Conservation (phyloP, 2,113 vertebrate species). For the Scartelaos histophorus region DNA sequence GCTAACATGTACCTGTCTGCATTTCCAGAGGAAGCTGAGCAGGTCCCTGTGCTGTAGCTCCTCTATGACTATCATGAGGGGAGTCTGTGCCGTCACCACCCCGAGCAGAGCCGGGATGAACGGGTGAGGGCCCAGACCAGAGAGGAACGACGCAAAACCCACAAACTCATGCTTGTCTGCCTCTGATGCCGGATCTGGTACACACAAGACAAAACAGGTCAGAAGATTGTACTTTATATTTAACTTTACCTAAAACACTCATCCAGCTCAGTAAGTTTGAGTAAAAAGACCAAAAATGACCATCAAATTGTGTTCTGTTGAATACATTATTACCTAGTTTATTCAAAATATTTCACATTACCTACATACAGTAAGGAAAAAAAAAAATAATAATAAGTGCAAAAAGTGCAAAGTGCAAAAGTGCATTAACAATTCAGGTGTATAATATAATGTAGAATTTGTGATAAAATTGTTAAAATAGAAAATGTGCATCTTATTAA, state of each 20-base stretch:
- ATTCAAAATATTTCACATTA: too few species aligned
- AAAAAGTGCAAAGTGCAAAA: too few species aligned
- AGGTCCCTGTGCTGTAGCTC: conserved; percentile 76
- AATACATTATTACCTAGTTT: not conserved
- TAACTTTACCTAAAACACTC: too few species aligned
- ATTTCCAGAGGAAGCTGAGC: conserved; percentile 77
- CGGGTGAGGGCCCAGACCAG: conserved; percentile 69
- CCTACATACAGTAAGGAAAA: too few species aligned
- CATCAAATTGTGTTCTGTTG: not conserved
- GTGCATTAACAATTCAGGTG: too few species aligned
- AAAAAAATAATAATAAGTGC: too few species aligned
- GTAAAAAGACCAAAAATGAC: too few species aligned
- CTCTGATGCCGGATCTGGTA: conserved; percentile 58
- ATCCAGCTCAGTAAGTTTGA: too few species aligned
- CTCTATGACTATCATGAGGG: conserved; percentile 66
- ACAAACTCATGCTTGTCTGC: conserved; percentile 66
- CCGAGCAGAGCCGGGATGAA: conserved; percentile 70
- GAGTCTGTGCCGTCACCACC: conserved; percentile 42
- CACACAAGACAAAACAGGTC: not conserved
- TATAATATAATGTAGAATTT: too few species aligned
- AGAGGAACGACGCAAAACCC: conserved; percentile 72
- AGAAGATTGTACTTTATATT: too few species aligned
- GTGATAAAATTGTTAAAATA: too few species aligned
- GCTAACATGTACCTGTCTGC: conserved; percentile 66
- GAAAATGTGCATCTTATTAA: too few species aligned